phyloP scores from a whole-genome alignment of 1,140 invertebrate species.

The Anastrepha ludens region DNA sequence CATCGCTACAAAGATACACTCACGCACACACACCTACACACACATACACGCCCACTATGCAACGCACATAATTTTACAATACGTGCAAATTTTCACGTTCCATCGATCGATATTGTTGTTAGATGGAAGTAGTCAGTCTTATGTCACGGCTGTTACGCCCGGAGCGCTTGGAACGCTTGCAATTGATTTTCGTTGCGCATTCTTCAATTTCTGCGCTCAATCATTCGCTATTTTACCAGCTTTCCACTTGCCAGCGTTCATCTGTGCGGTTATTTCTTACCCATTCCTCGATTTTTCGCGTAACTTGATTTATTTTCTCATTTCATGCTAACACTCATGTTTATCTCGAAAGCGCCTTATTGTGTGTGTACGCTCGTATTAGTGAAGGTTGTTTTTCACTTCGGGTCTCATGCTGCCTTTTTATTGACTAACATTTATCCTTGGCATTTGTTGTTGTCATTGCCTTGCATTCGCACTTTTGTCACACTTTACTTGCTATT shows the following conservation, averaged over 20 bases:
- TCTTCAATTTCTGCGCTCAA: neutral
- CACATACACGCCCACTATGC: neutral
- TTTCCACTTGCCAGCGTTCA: neutral
- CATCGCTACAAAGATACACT: neutral
- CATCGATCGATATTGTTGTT: neutral
- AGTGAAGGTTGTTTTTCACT: neutral
- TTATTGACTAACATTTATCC: neutral
- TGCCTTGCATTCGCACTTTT: neutral
- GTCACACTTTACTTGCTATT: neutral
- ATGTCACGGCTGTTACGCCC: neutral
- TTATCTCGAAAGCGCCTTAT: neutral
- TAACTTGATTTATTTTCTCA: constrained; percentile 4
- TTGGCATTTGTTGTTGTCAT: neutral
- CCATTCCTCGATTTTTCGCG: neutral
- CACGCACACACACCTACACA: neutral
- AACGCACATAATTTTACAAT: neutral
- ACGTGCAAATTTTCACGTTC: neutral
- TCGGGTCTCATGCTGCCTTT: neutral
- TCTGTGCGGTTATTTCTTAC: neutral
- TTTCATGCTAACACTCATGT: neutral
- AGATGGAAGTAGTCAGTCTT: neutral
- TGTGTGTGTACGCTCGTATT: too few relatives aligned
- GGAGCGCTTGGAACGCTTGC: neutral
- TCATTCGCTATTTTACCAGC: neutral
- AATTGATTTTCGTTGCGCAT: neutral